Percentiles rank a stretch among this genome's conserved stretches.
Evolutionary conservation across 1,140 invertebrate genomes (phyloP).

Genomic region (Ectropis grisescens): DNA sequence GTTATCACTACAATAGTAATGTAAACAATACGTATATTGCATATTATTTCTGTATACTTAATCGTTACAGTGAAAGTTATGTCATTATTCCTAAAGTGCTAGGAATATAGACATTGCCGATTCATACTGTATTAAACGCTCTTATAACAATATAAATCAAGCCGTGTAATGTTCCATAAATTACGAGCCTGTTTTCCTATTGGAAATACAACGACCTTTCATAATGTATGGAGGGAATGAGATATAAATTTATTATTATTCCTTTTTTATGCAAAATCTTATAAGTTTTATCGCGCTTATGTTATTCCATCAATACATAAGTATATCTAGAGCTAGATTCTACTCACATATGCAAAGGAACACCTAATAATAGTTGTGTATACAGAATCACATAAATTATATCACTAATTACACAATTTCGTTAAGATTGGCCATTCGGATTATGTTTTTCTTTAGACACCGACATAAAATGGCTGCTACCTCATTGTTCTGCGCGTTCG

Average conservation of each 20-base stretch:
- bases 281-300: constrained; percentile 49
- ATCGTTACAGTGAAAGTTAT: constrained; percentile 57
- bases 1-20: constrained; percentile 39
- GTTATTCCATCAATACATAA: constrained; percentile 39
- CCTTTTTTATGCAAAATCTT: constrained; percentile 54
- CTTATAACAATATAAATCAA: too few relatives aligned
- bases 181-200: constrained; percentile 20
- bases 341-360: constrained; percentile 67
- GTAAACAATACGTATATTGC: constrained; percentile 56
- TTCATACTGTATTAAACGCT: too few relatives aligned
- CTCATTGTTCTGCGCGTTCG: constrained; percentile 70
- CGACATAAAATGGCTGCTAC: constrained; percentile 71
- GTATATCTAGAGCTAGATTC: constrained; percentile 50
- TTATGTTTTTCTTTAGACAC: constrained; percentile 70
- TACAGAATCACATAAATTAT: constrained; percentile 67
- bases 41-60: constrained; percentile 33
- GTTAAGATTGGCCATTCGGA: constrained; percentile 71
- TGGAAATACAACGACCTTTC: constrained; percentile 28
- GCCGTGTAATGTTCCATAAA: constrained; percentile 33
- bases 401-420: constrained; percentile 70
- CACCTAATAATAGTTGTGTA: constrained; percentile 57
- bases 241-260: constrained; percentile 44
- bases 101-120: too few relatives aligned
- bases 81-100: too few relatives aligned
- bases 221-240: constrained; percentile 34